Evolutionary conservation across 2,113 vertebrate genomes (phyloP).

Genomic region (Toxotes chatareus): DNA sequence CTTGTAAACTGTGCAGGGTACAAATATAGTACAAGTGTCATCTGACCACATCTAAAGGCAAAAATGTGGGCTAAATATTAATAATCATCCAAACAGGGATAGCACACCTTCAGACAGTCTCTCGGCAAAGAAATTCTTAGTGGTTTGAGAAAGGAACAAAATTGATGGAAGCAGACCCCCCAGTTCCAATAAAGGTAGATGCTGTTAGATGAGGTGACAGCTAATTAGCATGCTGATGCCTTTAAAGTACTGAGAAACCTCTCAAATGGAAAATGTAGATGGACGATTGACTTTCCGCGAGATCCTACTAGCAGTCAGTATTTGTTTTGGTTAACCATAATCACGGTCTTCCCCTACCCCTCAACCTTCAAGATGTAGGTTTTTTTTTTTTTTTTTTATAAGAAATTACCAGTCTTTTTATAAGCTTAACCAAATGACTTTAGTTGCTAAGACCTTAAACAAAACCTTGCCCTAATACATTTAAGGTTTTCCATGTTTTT

Average conservation of each 20-base stretch:
- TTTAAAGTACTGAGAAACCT: background rate
- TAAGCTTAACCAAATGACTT: too few species aligned
- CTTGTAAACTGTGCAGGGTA: background rate
- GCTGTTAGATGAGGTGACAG: background rate
- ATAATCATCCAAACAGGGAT: too few species aligned
- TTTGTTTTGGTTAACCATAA: background rate
- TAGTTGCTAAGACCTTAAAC: too few species aligned
- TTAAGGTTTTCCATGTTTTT: background rate
- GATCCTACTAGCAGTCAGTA: background rate
- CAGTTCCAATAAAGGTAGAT: background rate
- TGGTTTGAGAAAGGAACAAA: background rate
- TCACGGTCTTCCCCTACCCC: background rate
- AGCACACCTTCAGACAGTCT: too few species aligned
- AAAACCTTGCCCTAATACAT: background rate
- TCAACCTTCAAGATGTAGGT: background rate
- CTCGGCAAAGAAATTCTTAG: too few species aligned
- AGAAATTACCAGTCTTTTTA: background rate
- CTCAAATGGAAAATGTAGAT: constrained; percentile 11
- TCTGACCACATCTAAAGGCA: background rate
- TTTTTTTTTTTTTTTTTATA: too few species aligned
- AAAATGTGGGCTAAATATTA: background rate
- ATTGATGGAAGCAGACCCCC: background rate
- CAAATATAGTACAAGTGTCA: background rate
- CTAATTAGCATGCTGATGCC: constrained; percentile 13
- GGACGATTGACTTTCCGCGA: background rate